Base-by-base conservation (phyloP, 1,140 invertebrate genomes). In the Drosophila ohnishii region DNA sequence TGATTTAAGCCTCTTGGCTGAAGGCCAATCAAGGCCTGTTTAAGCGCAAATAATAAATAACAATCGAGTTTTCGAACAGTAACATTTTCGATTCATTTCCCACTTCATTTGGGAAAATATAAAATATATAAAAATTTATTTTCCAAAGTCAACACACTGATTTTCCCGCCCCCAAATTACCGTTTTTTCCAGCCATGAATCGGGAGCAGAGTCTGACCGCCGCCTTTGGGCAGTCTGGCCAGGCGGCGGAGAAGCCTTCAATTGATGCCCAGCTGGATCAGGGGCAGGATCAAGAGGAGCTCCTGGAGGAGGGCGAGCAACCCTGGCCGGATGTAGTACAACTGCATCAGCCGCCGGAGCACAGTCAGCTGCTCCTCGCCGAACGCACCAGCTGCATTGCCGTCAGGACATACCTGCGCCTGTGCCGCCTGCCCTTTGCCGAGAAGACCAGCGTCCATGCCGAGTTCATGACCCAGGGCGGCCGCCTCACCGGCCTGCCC, bases 401-500 rank as follows among this genome's bases (percentile, higher is more conserved):
- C n/a, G 96, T 97, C 0, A 96, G 98, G 92, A 95, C 97, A 4
- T 99, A 96, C 91, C 92, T 99, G 9, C 96, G 96, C 93, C 98
- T 99, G 96, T 97, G 96, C 85, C 94, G 95, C 35, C 92, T 99
- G 7, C 94, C 96, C 16, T 98, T 94, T 90, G 91, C 93, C 90
- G 94, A 96, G 16, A 94, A 96, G 76, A 94, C 95, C 73, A 92
- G 95, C 83, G 94, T 94, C 65, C 99, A 99, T 93, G 97, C 98
- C 1, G 97, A 98, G 89, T 96, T 96, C 75, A 99, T 99, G 96
- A 98, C 97, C 5, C 97, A 98, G 0, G 96, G 96, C 13, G 96
- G 97, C 0, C 94, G 95, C 74, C 95, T 99, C 6, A 87, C 80
- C 22, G 74, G 60, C 5, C 37, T 89, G 39, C 98, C 98, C 1